Percentiles rank a stretch among this genome's conserved stretches.
Conservation (phyloP, 2,888 invertebrate species). For the Phaedon cochleariae region DNA sequence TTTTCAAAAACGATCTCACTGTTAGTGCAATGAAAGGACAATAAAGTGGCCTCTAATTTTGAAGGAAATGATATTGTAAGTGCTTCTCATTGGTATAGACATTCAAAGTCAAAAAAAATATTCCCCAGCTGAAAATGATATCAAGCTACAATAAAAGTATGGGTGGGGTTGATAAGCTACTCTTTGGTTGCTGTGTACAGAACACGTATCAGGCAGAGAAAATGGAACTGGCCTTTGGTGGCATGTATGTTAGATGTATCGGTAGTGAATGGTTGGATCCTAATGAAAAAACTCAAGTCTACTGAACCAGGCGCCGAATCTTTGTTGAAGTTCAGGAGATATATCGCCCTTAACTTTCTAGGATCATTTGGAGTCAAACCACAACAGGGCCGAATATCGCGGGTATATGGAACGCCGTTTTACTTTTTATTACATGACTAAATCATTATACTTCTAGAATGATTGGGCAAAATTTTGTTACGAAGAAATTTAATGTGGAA, state of each 20-base stretch:
- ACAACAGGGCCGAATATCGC: not conserved
- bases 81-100: not conserved
- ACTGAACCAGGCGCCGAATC: no score
- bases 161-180: slow-evolving; percentile 36
- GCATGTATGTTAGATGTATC: slow-evolving; percentile 26
- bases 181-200: slow-evolving; percentile 34
- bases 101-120: no score
- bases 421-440: no score
- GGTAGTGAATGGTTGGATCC: slow-evolving; percentile 21
- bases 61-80: slow-evolving; percentile 6
- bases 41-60: slow-evolving; percentile 10
- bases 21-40: slow-evolving; percentile 16
- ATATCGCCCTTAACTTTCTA: not conserved
- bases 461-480: no score
- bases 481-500: no score
- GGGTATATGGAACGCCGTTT: no score
- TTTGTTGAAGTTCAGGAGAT: no score
- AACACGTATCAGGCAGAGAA: slow-evolving; percentile 36
- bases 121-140: no score
- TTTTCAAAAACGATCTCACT: not conserved
- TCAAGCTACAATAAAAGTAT: slow-evolving; percentile 27
- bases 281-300: not conserved
- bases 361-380: not conserved
- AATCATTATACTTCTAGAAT: no score
- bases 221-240: slow-evolving; percentile 28